Evolutionary conservation across 2,113 vertebrate genomes (phyloP).

Genomic region (Hypanus sabinus): DNA sequence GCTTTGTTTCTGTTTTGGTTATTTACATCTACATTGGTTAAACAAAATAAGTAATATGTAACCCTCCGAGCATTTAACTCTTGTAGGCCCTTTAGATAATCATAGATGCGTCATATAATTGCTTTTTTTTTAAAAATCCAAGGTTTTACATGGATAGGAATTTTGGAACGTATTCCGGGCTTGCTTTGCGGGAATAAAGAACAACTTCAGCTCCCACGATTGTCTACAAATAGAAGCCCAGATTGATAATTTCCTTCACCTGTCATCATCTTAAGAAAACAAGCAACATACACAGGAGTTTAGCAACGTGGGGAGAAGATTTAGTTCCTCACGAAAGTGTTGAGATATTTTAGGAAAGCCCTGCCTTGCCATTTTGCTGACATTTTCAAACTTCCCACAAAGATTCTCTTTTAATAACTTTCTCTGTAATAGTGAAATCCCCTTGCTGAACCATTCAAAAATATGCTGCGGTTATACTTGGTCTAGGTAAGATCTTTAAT

Average conservation of each 20-base stretch:
- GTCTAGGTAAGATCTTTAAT: neutral
- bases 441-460: neutral
- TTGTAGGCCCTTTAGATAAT: neutral
- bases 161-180: neutral
- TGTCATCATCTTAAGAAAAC: too few relatives aligned
- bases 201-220: neutral
- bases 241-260: neutral
- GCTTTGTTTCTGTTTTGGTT: neutral
- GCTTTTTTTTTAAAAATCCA: neutral
- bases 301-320: neutral
- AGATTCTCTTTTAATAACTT: neutral
- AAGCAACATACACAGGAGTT: too few relatives aligned
- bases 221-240: neutral
- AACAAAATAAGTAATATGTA: neutral
- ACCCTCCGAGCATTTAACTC: slow-evolving; percentile 4
- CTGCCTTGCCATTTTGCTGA: neutral
- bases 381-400: neutral
- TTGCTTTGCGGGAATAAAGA: neutral
- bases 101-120: neutral
- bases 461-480: neutral
- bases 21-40: neutral
- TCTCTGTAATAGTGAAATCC: neutral
- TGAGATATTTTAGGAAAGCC: neutral
- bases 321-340: neutral
- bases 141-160: neutral